Base-by-base conservation (phyloP, 2,113 vertebrate genomes). In the Trachemys scripta region DNA sequence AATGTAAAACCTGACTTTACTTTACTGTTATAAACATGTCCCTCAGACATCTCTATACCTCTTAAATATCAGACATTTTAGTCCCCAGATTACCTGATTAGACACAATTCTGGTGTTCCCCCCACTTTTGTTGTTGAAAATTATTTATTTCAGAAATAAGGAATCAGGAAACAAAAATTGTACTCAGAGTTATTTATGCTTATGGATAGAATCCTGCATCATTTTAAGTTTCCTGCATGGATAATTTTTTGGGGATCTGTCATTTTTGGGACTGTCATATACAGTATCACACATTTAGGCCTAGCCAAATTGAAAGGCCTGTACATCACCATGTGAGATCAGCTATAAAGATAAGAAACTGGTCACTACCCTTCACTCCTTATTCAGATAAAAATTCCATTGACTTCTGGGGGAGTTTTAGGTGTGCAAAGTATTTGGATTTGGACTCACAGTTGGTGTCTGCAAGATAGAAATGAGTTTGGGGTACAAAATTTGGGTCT, bases 351-450 rank as follows among this genome's bases (percentile, higher is more conserved):
- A 95, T 95, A 95, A 94, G 94, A 56, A 82, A 5, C 80, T 92
- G 1, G 45, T 82, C 93, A 93, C 62, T 90, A n/a, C 76, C 53
- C 8, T 79, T 69, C 79, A 65, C 92, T 97, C 92, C 87, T 83
- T n/a, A 22, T 80, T 5, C 89, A 96, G 96, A 96, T 95, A 42
- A 24, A 75, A 93, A 2, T 89, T 96, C 87, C 94, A 96, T 76
- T 76, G 38, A 42, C 38, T 76, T 76, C 22, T 24, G 38, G 20
- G 10, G 38, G 72, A 45, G 0, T 47, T 53, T 88, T 87, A 96
- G 95, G 80, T 81, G 92, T 94, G 96, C 94, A 38, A 92, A 87
- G 96, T 96, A 96, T 91, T 96, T 87, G 35, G 89, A 94, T 81
- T 93, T 94, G 76, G 82, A 88, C 50, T 84, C 25, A 82, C 42